phyloP scores from a whole-genome alignment of 1,140 invertebrate species.

The Leptinotarsa undecemlineata region DNA sequence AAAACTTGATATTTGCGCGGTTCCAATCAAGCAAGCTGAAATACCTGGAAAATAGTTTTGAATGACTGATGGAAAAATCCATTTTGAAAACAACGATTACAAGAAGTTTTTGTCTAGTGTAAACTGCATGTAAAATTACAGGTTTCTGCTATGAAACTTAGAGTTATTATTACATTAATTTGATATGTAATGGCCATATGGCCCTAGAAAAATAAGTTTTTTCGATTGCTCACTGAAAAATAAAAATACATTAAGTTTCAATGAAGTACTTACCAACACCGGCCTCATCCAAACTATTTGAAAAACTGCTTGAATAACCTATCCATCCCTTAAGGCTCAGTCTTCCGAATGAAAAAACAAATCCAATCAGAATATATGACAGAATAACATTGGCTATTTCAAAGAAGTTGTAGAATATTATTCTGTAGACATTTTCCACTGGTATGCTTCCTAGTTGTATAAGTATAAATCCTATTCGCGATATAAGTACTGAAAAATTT shows the following conservation, averaged over 20 bases:
- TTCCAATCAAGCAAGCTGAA: constrained; percentile 37
- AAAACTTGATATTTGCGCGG: constrained; percentile 39
- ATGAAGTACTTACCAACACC: constrained; percentile 27
- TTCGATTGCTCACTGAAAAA: neutral
- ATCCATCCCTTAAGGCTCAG: constrained; percentile 35
- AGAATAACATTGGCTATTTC: constrained; percentile 39
- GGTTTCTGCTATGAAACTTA: no score
- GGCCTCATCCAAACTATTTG: constrained; percentile 20
- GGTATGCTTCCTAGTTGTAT: constrained; percentile 43
- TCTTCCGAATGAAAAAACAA: constrained; percentile 41
- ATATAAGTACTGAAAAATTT: constrained; percentile 36
- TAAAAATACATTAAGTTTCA: neutral
- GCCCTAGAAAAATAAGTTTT: no score
- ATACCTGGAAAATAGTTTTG: constrained; percentile 35
- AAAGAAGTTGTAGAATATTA: constrained; percentile 42
- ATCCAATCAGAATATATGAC: constrained; percentile 40
- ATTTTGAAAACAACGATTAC: no score
- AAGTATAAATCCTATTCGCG: constrained; percentile 42
- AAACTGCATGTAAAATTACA: no score
- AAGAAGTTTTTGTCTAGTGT: no score
- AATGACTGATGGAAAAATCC: neutral
- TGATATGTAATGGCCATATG: no score
- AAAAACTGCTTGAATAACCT: constrained; percentile 13
- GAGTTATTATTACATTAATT: no score
- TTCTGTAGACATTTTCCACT: constrained; percentile 41